Conservation (phyloP, 1,140 invertebrate species). For the Leptonema lineaticorne region DNA sequence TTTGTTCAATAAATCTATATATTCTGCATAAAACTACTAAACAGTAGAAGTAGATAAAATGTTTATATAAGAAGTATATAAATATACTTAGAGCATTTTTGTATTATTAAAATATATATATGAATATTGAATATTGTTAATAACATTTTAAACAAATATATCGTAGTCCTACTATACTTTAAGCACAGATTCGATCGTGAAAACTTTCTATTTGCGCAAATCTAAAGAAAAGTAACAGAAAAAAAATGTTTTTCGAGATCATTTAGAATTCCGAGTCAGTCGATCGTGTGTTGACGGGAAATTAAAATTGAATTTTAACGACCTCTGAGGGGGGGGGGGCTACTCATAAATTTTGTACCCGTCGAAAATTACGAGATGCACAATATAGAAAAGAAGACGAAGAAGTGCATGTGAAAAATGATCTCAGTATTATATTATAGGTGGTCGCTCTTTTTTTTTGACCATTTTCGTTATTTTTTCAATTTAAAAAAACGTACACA, state of each 20-base stretch:
- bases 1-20: too few relatives aligned
- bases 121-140: too few relatives aligned
- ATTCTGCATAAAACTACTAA: too few relatives aligned
- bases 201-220: background rate
- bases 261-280: constrained; percentile 16
- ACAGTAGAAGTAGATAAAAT: too few relatives aligned
- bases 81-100: too few relatives aligned
- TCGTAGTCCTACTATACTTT: too few relatives aligned
- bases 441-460: background rate
- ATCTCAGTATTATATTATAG: background rate
- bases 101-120: too few relatives aligned
- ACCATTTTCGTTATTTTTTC: background rate
- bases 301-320: constrained; percentile 20
- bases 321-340: background rate
- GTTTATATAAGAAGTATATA: too few relatives aligned
- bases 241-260: background rate
- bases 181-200: too few relatives aligned
- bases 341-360: constrained; percentile 13
- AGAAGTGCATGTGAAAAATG: background rate
- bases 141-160: too few relatives aligned
- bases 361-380: constrained; percentile 14
- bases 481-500: background rate
- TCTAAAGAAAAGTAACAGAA: background rate
- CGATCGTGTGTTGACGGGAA: background rate
- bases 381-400: background rate